Evolutionary conservation across 2,797 vertebrate species (phyloP).

Genomic region (Lophotriccus pileatus): DNA sequence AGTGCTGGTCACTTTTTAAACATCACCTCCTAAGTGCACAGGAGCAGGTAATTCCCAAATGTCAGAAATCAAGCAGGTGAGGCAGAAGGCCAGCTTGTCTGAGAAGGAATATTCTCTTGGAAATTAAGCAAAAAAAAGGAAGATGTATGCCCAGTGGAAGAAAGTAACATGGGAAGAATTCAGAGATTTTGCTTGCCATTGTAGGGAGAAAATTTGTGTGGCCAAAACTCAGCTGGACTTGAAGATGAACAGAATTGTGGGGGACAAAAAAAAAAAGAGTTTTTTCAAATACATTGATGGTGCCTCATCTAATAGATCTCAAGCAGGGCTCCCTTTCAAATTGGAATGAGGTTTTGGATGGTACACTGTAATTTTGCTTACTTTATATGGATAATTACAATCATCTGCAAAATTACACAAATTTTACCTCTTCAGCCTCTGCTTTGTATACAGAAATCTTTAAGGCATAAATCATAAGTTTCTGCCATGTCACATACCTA

Average conservation of each 20-base stretch:
- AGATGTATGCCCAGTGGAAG: too few relatives aligned
- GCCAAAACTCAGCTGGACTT: neutral
- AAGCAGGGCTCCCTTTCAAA: neutral
- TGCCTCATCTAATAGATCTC: neutral
- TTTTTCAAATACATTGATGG: neutral
- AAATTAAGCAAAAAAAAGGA: neutral
- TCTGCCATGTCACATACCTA: neutral
- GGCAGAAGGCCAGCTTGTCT: neutral
- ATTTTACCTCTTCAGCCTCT: neutral
- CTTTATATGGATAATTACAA: neutral
- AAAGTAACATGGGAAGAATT: neutral
- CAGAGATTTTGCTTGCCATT: neutral
- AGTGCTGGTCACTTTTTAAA: neutral
- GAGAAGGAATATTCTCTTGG: neutral
- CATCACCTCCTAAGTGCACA: neutral
- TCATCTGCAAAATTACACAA: neutral
- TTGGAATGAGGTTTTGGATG: neutral
- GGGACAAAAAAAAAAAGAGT: neutral
- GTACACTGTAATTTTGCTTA: neutral
- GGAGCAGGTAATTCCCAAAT: neutral
- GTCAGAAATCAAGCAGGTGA: neutral
- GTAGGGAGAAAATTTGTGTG: neutral
- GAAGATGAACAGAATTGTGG: neutral
- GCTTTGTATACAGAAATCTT: neutral
- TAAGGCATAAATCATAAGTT: neutral